Evolutionary conservation across 2,113 vertebrate species (phyloP), one percentile per base, ranked within the genome.

Genomic region (Neoarius graeffei): DNA sequence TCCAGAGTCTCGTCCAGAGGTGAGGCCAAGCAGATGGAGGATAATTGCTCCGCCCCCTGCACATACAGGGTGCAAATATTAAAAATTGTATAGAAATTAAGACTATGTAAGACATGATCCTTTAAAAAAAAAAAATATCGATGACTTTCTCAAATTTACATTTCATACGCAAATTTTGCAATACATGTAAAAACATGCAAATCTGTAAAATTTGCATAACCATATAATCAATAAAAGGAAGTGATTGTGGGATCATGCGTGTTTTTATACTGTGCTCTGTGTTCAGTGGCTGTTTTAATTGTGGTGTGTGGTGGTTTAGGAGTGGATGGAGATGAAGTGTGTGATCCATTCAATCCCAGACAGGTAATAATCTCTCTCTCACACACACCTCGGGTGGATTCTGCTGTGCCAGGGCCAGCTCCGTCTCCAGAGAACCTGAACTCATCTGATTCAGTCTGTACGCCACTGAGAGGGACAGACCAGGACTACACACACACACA

Each of bases 371-470:
- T 74, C 50, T 6, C 3, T 66, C 6, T 50, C 19, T 25, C 54
- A 62, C 60, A 54, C 90, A 83, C 82, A 97, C 97, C 96, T 97
- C 96, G 84, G 93, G 91, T 90, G 93, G 95, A n/a, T 94, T 93
- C 90, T 96, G 95, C 90, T 96, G 95, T 71, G 97, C 97, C 87
- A 97, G 93, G 88, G 96, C 93, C 90, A 99, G 94, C 84, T 99
- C 97, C 13, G 91, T 93, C 73, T 94, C 95, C 62, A 99, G 91
- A 5, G 97, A 97, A 83, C 96, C 95, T 25, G 92, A 92, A 83
- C 82, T 57, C 83, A 81, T 93, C 76, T 94, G 93, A 88, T 94
- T 96, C 83, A 91, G 54, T 87, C 96, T 94, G 90, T 91, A 95
- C 1, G 94, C 89, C 42, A 91, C 85, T 0, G 95, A 95, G 30